These are phyloP conservation scores for Labeo calbasu DNA, from an alignment of 2,797 vertebrate species.

Conservation along the genomic window DNA sequence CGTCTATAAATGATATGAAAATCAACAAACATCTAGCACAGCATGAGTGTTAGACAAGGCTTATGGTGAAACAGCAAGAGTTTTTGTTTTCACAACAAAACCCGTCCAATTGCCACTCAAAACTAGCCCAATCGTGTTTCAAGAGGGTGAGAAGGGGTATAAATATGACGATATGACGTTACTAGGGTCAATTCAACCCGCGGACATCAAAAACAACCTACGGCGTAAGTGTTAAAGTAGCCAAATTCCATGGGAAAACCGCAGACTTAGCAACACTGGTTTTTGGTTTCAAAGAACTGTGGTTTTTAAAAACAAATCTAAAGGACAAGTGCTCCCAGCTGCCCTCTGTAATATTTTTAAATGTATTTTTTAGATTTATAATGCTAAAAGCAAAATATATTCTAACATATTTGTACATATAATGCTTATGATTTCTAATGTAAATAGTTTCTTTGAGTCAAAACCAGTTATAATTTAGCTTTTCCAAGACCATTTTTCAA, in stretches of 20 bases:
- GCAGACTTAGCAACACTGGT: too few relatives aligned
- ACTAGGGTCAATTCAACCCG: too few relatives aligned
- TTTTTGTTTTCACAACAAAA: not conserved
- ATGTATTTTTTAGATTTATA: not conserved
- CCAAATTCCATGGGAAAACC: too few relatives aligned
- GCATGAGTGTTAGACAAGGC: not conserved
- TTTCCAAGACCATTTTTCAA: not conserved
- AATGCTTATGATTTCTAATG: not conserved
- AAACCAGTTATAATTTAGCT: not conserved
- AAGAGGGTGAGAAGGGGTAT: too few relatives aligned
- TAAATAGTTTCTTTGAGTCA: not conserved
- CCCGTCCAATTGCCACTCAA: too few relatives aligned
- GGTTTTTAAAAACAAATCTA: not conserved
- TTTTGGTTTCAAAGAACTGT: not conserved
- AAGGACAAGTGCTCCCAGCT: not conserved
- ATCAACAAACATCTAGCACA: constrained; percentile 16
- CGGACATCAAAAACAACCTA: too few relatives aligned
- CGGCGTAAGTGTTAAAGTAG: too few relatives aligned
- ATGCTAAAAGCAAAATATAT: not conserved
- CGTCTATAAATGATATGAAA: not conserved
- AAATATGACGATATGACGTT: too few relatives aligned
- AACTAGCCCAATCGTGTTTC: too few relatives aligned
- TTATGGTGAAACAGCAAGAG: not conserved
- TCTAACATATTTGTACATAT: not conserved
- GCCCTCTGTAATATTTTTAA: not conserved